phyloP scores from a whole-genome alignment of 2,113 vertebrate genomes.

The Neoarius graeffei region DNA sequence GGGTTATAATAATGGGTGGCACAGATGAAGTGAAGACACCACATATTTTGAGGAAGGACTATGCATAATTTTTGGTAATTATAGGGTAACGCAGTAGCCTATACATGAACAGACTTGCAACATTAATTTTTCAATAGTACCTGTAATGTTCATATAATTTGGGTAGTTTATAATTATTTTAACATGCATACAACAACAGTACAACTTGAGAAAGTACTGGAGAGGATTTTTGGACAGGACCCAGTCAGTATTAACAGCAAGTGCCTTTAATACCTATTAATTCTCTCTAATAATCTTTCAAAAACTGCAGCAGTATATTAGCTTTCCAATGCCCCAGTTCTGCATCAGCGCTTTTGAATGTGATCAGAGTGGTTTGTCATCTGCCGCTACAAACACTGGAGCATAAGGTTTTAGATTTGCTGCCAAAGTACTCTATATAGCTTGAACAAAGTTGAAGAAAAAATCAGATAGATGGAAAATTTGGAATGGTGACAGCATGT shows the following conservation, averaged over 20 bases:
- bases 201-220: not conserved
- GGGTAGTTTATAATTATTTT: not conserved
- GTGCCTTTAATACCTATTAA: not conserved
- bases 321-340: not conserved
- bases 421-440: not conserved
- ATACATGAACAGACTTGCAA: not conserved
- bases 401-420: not conserved
- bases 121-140: not conserved
- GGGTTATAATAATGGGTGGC: not conserved
- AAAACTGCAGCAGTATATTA: not conserved
- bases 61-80: not conserved
- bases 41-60: not conserved
- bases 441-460: not conserved
- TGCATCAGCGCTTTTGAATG: not conserved
- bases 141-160: not conserved
- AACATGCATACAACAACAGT: not conserved
- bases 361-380: not conserved
- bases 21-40: not conserved
- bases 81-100: too few species aligned
- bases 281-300: not conserved
- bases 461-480: not conserved
- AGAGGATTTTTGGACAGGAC: too few species aligned
- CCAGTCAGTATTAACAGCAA: not conserved
- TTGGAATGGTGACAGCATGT: not conserved
- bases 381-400: not conserved